Evolutionary conservation across 1,140 invertebrate species (phyloP), one percentile per base, ranked within the genome.

Genomic region (Cryptotermes secundus): DNA sequence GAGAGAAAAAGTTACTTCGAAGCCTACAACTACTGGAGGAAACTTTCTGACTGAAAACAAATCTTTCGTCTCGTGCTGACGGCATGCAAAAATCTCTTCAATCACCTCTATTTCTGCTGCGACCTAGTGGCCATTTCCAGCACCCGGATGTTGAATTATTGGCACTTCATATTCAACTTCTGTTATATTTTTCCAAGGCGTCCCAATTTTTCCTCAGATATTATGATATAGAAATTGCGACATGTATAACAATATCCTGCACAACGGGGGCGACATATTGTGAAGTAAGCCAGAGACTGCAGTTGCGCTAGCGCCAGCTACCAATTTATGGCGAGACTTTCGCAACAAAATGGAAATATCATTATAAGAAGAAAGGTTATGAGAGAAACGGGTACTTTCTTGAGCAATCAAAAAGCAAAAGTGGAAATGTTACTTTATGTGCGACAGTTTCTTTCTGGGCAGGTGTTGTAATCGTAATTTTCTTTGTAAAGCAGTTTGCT

Each of bases 81-180:
- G 65, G 83, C 83, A 84, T 84, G 83, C 83, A 84, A 84, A 84
- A 84, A 84, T 19, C 83, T 84, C 83, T 83, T 84, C 83, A 84
- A 84, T 84, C 83, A 84, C 83, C n/a, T 72, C 59, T 7, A 49
- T 26, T 31, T n/a, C 7, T 72, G 59, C 59, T 35, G 42, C 36
- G 26, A 34, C 35, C 59, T 35, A 59, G 12, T n/a, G 36, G 83
- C 83, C 83, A 84, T 84, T 84, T 81, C 36, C 80, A 84, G 53
- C 83, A 84, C 80, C 79, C 72, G 83, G 83, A 84, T 72, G 59
- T 26, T 84, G 83, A 84, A 34, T 84, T 84, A 84, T 84, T 81
- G 83, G 31, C 35, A 49, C 83, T 84, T 65, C 83, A 81, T 84
- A 84, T 84, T 84, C 83, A 80, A 35, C 83, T 38, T n/a, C 36